Evolutionary conservation across 2,797 vertebrate species (phyloP).

Genomic region (Chrosomus eos): DNA sequence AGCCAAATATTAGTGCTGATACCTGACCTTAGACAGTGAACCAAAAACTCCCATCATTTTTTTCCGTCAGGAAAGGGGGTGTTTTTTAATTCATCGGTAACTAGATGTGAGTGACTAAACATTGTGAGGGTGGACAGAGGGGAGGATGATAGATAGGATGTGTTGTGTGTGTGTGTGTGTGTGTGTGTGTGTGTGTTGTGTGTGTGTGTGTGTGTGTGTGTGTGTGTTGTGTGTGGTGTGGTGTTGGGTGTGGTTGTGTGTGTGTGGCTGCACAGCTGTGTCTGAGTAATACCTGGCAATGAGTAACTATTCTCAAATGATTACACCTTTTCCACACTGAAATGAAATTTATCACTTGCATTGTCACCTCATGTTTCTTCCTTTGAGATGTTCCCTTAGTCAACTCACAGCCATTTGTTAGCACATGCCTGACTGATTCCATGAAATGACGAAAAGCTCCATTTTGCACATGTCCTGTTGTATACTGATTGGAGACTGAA

Average conservation of each 20-base stretch:
- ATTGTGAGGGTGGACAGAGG: constrained; percentile 45
- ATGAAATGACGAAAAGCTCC: constrained; percentile 4
- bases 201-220: constrained; percentile 14
- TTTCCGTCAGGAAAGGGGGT: neutral
- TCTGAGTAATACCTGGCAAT: constrained; percentile 52
- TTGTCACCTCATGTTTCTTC: constrained; percentile 41
- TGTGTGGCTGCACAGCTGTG: constrained; percentile 52
- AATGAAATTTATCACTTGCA: constrained; percentile 44
- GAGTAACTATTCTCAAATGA: constrained; percentile 55
- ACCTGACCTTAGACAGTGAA: constrained; percentile 41
- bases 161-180: too few species aligned
- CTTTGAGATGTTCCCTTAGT: constrained; percentile 16
- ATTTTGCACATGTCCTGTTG: constrained; percentile 19
- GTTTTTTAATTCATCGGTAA: constrained; percentile 47
- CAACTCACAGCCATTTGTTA: neutral
- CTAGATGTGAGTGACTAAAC: constrained; percentile 45
- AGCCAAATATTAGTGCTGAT: constrained; percentile 45
- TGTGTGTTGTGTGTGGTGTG: constrained; percentile 14
- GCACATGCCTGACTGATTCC: constrained; percentile 26
- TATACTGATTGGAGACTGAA: constrained; percentile 9
- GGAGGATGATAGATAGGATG: constrained; percentile 43
- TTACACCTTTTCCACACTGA: constrained; percentile 52
- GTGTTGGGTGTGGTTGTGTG: constrained; percentile 22
- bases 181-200: neutral
- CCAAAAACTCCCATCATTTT: constrained; percentile 27